Conservation (phyloP, 2,113 vertebrate genomes). For the Willisornis vidua region DNA sequence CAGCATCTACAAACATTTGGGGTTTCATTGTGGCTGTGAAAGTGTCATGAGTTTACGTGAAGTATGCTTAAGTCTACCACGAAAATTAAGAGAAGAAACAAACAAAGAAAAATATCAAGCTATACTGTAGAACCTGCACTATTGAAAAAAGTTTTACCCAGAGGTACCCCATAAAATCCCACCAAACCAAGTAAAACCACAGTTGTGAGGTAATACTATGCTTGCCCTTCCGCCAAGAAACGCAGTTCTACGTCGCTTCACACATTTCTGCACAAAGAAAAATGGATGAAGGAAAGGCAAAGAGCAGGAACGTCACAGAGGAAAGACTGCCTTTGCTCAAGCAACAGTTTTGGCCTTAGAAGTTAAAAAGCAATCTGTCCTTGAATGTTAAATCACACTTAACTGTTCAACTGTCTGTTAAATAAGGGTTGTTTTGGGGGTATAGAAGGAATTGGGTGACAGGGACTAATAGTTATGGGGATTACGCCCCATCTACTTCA, state of each 20-base stretch:
- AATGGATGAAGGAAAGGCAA: neutral
- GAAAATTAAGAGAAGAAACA: neutral
- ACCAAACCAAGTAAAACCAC: neutral
- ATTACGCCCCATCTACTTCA: neutral
- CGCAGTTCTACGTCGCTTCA: neutral
- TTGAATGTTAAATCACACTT: neutral
- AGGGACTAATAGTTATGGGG: neutral
- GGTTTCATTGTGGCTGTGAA: neutral
- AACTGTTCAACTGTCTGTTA: neutral
- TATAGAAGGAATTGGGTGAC: neutral
- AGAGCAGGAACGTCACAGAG: neutral
- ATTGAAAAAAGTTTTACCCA: neutral
- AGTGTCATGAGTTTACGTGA: neutral
- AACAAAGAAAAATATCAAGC: neutral
- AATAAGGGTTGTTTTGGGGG: neutral
- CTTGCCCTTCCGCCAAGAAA: neutral
- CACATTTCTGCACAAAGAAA: neutral
- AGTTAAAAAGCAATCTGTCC: neutral
- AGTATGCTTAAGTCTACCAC: neutral
- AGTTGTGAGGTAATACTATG: neutral
- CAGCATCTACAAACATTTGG: neutral
- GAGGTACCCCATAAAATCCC: neutral
- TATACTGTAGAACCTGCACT: neutral
- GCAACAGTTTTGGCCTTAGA: neutral
- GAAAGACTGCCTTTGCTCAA: neutral